Base-by-base conservation (phyloP, 2,888 invertebrate genomes). In the Ganaspis brasiliensis region DNA sequence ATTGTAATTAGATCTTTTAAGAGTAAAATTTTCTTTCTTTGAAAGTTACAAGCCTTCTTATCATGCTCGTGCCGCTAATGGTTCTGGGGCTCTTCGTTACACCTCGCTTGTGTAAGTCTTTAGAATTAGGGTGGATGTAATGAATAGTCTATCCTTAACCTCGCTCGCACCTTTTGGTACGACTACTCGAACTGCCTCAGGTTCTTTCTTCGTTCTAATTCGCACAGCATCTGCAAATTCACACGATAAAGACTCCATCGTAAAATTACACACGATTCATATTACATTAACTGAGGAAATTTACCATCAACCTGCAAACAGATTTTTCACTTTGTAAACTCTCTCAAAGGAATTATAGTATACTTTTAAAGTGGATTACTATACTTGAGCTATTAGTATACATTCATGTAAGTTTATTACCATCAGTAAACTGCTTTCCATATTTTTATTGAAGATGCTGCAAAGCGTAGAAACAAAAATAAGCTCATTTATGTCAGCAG, bases 71-170 rank as follows among this genome's bases (percentile, higher is more conserved):
- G 67, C 67, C 67, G 45, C 45, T 67, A 67, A 67, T 67, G 45
- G 67, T 10, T 67, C 40, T n/a, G n/a, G n/a, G n/a, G n/a, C 63
- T 40, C 40, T n/a, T 40, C 24, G 35, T 63, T 61, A 40, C 21
- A 37, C 12, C 21, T 37, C 21, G 67, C 24, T 26, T 67, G 45
- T 45, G 21, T 40, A 67, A 37, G 45, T 67, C 24, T 67, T 67
- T 67, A 67, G 67, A 67, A 67, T 67, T 67, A 78, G 79, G 81
- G 81, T n/a, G n/a, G 72, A 61, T 67, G 37, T 81, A 81, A 81
- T 75, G 76, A 78, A 81, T 78, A 76, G 79, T 76, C 81, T 70
- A 78, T 76, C 76, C 77, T 79, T 79, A 79, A 81, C 81, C 77
- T 79, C 71, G 77, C 79, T 81, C 78, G 78, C 78, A 75, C 76